Percentiles rank a stretch among this genome's conserved stretches.
phyloP scores from a whole-genome alignment of 2,888 invertebrate genomes.

The Polyommatus iphigenia region DNA sequence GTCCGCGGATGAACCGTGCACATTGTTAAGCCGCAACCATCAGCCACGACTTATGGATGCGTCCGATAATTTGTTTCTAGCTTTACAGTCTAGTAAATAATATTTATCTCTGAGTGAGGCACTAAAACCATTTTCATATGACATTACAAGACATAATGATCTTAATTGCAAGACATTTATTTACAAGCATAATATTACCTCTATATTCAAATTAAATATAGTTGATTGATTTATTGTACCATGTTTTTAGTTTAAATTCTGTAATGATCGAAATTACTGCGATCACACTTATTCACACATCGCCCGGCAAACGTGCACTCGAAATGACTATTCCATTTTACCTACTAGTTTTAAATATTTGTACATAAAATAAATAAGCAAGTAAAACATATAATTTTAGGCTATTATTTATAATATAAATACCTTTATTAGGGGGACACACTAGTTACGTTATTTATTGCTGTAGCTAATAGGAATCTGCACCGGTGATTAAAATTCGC shows the following conservation, averaged over 20 bases:
- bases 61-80: too few relatives aligned
- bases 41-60: too few relatives aligned
- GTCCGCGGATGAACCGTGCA: too few relatives aligned
- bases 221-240: neutral
- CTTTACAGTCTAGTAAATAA: too few relatives aligned
- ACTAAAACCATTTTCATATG: neutral
- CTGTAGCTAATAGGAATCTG: conserved; percentile 21
- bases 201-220: neutral
- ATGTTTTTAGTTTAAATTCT: neutral
- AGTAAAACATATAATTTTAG: conserved; percentile 32
- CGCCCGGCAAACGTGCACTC: neutral
- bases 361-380: conserved; percentile 33
- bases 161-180: neutral
- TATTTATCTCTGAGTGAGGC: too few relatives aligned
- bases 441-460: conserved; percentile 25
- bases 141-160: neutral
- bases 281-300: neutral
- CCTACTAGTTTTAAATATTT: conserved; percentile 32
- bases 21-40: too few relatives aligned
- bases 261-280: neutral
- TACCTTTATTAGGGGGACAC: conserved; percentile 35
- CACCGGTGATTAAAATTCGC: conserved; percentile 18
- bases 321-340: conserved; percentile 31
- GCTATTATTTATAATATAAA: conserved; percentile 32
- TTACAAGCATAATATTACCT: neutral